Conservation (phyloP, 2,797 vertebrate species). For the Gila robusta region DNA sequence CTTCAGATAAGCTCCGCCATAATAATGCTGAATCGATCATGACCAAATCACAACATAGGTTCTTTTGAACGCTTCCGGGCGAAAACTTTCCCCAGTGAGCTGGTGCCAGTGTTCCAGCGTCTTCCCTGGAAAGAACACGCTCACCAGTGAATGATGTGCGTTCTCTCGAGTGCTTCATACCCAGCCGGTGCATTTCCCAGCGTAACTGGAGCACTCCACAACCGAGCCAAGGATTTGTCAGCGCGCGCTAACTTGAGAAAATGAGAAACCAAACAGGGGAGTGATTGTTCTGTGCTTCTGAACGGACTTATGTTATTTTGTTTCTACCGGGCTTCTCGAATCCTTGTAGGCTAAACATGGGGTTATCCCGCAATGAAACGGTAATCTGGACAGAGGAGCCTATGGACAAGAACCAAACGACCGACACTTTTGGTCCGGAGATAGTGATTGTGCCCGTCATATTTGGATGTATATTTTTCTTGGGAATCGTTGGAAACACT, state of each 20-base stretch:
- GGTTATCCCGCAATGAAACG: conserved; percentile 62
- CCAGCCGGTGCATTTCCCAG: conserved; percentile 45
- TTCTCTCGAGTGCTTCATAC: background rate
- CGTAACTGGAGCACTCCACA: conserved; percentile 9
- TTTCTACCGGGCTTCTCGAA: conserved; percentile 22
- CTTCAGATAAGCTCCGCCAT: background rate
- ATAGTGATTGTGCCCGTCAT: conserved; percentile 81
- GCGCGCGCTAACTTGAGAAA: conserved; percentile 14
- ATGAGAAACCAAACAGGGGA: background rate
- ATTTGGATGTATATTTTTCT: conserved; percentile 86
- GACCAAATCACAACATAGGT: background rate
- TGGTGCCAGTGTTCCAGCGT: background rate
- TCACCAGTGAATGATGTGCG: background rate
- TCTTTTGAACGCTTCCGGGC: conserved; percentile 16
- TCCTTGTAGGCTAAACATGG: conserved; percentile 60
- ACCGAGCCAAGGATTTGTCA: background rate
- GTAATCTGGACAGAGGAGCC: conserved; percentile 56
- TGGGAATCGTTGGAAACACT: conserved; percentile 84
- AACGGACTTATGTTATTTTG: conserved; percentile 12
- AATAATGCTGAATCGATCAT: background rate
- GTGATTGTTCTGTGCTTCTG: background rate
- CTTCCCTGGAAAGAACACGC: background rate
- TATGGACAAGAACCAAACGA: conserved; percentile 57
- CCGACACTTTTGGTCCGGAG: conserved; percentile 66
- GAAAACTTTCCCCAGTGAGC: conserved; percentile 21